A percentile compares a stretch with the other conserved stretches of the same genome.
phyloP scores from a whole-genome alignment of 2,113 vertebrate genomes.

The western clawed frog (Xenopus tropicalis) region UCB_Xtro_10.0 CM004445.2:138291001-138291500 shows the following conservation, averaged over 20 bases:
- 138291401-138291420: no score
- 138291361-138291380: not conserved
- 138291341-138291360: not conserved
- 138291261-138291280: not conserved
- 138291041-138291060: no score
- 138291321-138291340: not conserved
- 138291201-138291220: slow-evolving; percentile 5
- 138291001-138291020: not conserved
- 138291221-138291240: slow-evolving; percentile 14
- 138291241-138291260: not conserved
- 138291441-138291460: no score
- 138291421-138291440: no score
- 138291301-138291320: not conserved
- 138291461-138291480: no score
- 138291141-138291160: no score
- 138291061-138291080: not conserved
- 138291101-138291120: not conserved
- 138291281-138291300: not conserved
- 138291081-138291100: no score
- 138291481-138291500: no score
- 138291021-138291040: not conserved
- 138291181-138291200: not conserved
- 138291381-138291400: not conserved
- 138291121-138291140: not conserved
- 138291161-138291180: not conserved